phyloP scores from a whole-genome alignment of 2,797 vertebrate species.

The Gymnothorax reevesii region DNA sequence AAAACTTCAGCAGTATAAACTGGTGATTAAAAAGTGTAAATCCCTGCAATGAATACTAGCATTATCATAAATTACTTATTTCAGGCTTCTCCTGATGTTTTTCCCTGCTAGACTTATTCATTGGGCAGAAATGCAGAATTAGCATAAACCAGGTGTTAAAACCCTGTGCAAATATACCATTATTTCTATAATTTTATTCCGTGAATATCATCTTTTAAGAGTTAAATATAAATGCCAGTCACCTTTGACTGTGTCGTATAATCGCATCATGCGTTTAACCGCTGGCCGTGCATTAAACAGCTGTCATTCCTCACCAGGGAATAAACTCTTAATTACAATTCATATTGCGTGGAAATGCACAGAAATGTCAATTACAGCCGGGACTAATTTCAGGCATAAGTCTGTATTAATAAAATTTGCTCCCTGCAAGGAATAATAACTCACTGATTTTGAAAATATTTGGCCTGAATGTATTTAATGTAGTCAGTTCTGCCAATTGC shows the following conservation, averaged over 20 bases:
- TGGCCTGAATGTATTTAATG: slow-evolving; percentile 49
- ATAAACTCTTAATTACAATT: slow-evolving; percentile 59
- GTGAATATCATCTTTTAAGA: slow-evolving; percentile 51
- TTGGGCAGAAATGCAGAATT: slow-evolving; percentile 32
- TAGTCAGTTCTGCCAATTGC: slow-evolving; percentile 21
- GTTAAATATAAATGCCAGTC: slow-evolving; percentile 50
- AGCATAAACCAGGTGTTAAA: slow-evolving; percentile 35
- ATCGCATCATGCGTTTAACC: slow-evolving; percentile 56
- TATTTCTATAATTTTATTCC: slow-evolving; percentile 46
- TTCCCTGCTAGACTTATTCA: slow-evolving; percentile 37
- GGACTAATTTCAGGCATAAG: slow-evolving; percentile 62
- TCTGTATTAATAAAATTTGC: slow-evolving; percentile 68
- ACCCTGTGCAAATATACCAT: slow-evolving; percentile 39
- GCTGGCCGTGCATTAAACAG: slow-evolving; percentile 32
- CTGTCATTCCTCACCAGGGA: slow-evolving; percentile 39
- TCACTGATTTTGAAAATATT: slow-evolving; percentile 56
- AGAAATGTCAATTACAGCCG: slow-evolving; percentile 65
- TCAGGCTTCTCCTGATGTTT: slow-evolving; percentile 44
- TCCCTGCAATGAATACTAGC: slow-evolving; percentile 47
- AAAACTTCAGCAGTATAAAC: slow-evolving; percentile 53
- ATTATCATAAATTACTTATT: slow-evolving; percentile 55
- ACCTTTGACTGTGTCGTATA: slow-evolving; percentile 58
- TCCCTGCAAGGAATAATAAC: slow-evolving; percentile 68
- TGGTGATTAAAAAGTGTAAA: slow-evolving; percentile 61
- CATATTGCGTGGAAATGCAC: slow-evolving; percentile 64